These are phyloP conservation scores for Emydocephalus ijimae DNA, from an alignment of 2,113 vertebrate species.

Conservation along the genomic window DNA sequence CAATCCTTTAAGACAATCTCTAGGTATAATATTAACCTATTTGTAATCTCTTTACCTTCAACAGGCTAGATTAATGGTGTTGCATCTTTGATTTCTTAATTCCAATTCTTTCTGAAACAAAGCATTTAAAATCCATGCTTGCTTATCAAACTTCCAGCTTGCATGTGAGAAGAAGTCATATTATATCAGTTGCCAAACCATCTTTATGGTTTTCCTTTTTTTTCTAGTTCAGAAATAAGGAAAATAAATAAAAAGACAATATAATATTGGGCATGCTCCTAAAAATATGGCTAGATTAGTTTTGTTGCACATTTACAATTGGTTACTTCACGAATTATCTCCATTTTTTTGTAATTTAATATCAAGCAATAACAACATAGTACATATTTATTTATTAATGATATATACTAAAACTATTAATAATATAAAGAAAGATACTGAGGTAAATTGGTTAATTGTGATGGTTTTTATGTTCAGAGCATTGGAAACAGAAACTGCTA, in stretches of 20 bases:
- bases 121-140: not conserved
- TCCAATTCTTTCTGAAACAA: not conserved
- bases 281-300: not conserved
- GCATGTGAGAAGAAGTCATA: not conserved
- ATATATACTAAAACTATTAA: not conserved
- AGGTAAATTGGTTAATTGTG: not conserved
- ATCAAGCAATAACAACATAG: not conserved
- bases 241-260: constrained; percentile 15
- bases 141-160: not conserved
- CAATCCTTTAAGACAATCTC: not conserved
- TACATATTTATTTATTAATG: not conserved
- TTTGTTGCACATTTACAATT: not conserved
- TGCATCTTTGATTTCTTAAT: not conserved
- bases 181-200: not conserved
- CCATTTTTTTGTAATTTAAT: not conserved
- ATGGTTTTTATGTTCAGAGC: not conserved
- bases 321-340: not conserved
- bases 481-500: not conserved
- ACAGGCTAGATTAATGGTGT: not conserved
- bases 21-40: not conserved
- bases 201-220: not conserved
- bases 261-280: not conserved
- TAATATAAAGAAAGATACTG: not conserved
- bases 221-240: not conserved
- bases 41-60: not conserved